Percentiles rank a stretch among this genome's conserved stretches.
phyloP scores from a whole-genome alignment of 2,888 invertebrate species.

The Mamestra brassicae region DNA sequence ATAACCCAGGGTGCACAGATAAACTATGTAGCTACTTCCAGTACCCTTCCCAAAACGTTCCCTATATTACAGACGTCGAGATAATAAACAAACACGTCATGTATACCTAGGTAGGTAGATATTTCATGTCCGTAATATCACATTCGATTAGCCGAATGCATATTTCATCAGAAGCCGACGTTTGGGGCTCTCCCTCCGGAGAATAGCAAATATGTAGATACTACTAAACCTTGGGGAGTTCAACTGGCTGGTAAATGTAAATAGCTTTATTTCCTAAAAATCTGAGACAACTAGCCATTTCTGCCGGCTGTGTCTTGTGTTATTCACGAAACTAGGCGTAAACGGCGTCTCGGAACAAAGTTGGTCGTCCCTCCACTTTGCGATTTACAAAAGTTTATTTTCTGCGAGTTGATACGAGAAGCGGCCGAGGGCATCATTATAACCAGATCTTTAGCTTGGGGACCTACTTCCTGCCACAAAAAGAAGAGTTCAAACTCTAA shows the following conservation, averaged over 20 bases:
- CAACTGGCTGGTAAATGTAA: constrained; percentile 36
- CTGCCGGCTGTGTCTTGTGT: constrained; percentile 39
- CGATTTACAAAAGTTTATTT: constrained; percentile 58
- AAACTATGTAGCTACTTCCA: constrained; percentile 4
- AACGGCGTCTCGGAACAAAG: constrained; percentile 42
- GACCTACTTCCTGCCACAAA: constrained; percentile 31
- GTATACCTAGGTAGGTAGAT: neutral
- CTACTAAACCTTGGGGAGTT: constrained; percentile 23
- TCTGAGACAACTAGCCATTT: constrained; percentile 39
- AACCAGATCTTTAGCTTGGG: constrained; percentile 31
- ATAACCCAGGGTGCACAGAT: constrained; percentile 9
- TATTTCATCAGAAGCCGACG: constrained; percentile 54
- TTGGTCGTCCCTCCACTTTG: constrained; percentile 45
- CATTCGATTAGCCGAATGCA: constrained; percentile 58
- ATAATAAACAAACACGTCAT: constrained; percentile 30
- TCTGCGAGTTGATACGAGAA: constrained; percentile 41
- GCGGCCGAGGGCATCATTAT: constrained; percentile 51
- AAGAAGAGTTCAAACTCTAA: constrained; percentile 41
- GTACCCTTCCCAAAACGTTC: constrained; percentile 4
- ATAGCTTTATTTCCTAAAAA: constrained; percentile 42
- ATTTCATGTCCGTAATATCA: constrained; percentile 33
- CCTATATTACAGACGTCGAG: constrained; percentile 14
- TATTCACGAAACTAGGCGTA: constrained; percentile 50
- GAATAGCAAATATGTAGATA: constrained; percentile 53
- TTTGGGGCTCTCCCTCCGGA: constrained; percentile 20